Evolutionary conservation across 2,888 invertebrate genomes (phyloP), one percentile per base, ranked within the genome.

Genomic region (Lumbricus terrestris): DNA sequence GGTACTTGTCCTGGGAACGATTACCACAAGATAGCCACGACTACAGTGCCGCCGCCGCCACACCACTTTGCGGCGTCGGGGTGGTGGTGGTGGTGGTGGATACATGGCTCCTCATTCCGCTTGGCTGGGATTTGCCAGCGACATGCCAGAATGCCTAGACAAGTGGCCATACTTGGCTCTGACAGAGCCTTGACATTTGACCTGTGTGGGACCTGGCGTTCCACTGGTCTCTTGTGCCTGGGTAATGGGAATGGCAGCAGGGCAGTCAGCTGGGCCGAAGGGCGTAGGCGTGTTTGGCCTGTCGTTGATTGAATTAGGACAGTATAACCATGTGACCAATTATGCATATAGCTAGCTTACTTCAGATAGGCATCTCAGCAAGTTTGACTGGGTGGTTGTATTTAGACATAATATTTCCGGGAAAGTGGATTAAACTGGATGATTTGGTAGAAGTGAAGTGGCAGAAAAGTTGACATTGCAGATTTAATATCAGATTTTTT

Each of bases 71-170:
- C 29, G 29, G n/a, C 69, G 69, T 69, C 11, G 69, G 54, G 15
- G 40, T 40, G 40, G 15, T 40, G 40, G 16, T 13, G 42, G 15
- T 4, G 47, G n/a, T 29, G n/a, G 13, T 15, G 13, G 69, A 69
- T n/a, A n/a, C 69, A 69, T n/a, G 69, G 69, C 69, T 29, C 69
- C 29, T 69, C 69, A 69, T n/a, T 69, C n/a, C 29, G 69, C n/a
- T 11, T 3, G 69, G 69, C n/a, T 69, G 0, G n/a, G 23, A 15
- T n/a, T 69, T 69, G 29, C 69, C 69, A n/a, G n/a, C 69, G 69
- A 69, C 69, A 69, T 69, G 69, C 69, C 69, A 69, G 69, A n/a
- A n/a, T n/a, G 69, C 69, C 69, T 69, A 69, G n/a, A 69, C 69
- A 69, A 69, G 69, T 69, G 69, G 69, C 29, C n/a, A n/a, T 69